A percentile compares a stretch with the other conserved stretches of the same genome.
phyloP scores from a whole-genome alignment of 2,113 vertebrate species.

The Anser cygnoides region DNA sequence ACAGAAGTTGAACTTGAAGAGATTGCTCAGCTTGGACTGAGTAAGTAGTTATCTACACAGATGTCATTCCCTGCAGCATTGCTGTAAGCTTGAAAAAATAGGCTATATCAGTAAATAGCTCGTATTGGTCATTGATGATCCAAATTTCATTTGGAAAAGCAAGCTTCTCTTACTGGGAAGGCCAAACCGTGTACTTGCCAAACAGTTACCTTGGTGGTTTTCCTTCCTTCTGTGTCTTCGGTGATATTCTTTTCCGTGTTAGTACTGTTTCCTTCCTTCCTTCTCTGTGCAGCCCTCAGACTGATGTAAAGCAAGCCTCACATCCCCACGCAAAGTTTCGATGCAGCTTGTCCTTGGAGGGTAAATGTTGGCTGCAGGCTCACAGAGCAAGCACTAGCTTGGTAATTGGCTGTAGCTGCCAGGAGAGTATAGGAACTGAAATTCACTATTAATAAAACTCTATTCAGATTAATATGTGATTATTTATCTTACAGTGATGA shows the following conservation, averaged over 20 bases:
- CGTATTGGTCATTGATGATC: not conserved
- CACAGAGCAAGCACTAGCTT: not conserved
- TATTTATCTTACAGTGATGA: not conserved
- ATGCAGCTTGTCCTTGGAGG: not conserved
- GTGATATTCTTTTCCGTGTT: not conserved
- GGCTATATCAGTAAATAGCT: not conserved
- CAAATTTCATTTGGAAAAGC: not conserved
- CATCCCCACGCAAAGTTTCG: not conserved
- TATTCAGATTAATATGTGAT: not conserved
- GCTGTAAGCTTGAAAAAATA: not conserved
- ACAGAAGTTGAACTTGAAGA: slow-evolving; percentile 91
- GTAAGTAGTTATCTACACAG: slow-evolving; percentile 70
- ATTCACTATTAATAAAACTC: not conserved
- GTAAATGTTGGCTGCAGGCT: fast-evolving
- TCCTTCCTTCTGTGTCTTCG: not conserved
- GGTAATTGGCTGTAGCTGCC: not conserved
- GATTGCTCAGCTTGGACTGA: slow-evolving; percentile 88
- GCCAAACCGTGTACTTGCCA: not conserved
- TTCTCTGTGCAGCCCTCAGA: not conserved
- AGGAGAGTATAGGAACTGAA: not conserved
- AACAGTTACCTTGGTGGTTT: not conserved
- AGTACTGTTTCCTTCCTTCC: not conserved
- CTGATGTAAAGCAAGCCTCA: not conserved
- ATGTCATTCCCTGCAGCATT: not conserved
- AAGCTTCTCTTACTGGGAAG: not conserved